Conservation (phyloP, 2,113 vertebrate species). For the Triplophysa dalaica region DNA sequence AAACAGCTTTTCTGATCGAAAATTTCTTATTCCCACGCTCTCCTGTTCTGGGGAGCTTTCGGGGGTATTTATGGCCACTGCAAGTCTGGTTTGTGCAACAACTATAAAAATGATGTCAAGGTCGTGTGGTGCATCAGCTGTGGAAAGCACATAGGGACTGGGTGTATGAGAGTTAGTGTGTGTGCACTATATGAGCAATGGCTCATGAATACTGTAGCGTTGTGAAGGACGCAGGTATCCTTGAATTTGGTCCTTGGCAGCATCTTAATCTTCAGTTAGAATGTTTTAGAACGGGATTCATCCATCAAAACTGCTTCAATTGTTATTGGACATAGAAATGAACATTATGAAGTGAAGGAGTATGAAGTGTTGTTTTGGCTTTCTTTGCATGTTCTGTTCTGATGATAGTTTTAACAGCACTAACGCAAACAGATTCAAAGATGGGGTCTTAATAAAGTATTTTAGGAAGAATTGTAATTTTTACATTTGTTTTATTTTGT, state of each 20-base stretch:
- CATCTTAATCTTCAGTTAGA: constrained; percentile 5
- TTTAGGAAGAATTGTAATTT: no score
- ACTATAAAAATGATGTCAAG: constrained; percentile 53
- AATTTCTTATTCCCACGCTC: background rate
- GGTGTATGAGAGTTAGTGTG: constrained; percentile 28
- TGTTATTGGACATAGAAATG: background rate
- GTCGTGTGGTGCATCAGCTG: constrained; percentile 26
- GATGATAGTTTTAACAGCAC: no score
- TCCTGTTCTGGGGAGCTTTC: constrained; percentile 15
- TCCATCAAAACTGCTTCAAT: background rate
- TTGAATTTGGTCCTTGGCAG: constrained; percentile 39
- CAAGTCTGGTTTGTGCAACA: constrained; percentile 38
- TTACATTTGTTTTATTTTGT: no score
- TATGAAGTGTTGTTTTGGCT: constrained; percentile 26
- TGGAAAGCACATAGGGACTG: constrained; percentile 20
- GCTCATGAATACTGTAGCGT: constrained; percentile 21
- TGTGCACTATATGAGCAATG: constrained; percentile 42
- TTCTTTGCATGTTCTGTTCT: constrained; percentile 35
- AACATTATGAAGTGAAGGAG: background rate
- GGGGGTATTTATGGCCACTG: constrained; percentile 34
- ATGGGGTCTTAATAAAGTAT: no score
- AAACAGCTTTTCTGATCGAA: constrained; percentile 24
- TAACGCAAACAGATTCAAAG: no score
- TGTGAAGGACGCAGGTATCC: constrained; percentile 39
- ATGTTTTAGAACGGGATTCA: constrained; percentile 7